A percentile compares a stretch with the other conserved stretches of the same genome.
phyloP scores from a whole-genome alignment of 2,113 vertebrate species.

The Eurystomus gularis region DNA sequence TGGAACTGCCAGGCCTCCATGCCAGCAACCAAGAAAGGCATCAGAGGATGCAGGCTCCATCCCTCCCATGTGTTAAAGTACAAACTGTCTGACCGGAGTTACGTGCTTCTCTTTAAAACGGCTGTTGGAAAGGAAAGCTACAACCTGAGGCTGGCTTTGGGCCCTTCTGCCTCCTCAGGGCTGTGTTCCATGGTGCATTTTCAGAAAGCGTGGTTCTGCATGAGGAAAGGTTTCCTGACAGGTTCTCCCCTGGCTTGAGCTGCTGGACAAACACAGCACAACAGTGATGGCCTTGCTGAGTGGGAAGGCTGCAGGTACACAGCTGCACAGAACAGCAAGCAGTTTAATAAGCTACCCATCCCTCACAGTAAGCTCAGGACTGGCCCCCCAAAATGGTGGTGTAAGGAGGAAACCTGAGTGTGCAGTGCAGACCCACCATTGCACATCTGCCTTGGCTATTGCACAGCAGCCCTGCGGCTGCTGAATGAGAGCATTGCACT shows the following conservation, averaged over 20 bases:
- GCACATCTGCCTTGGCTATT: fast-evolving
- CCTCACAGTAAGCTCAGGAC: background rate
- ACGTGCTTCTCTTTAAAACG: background rate
- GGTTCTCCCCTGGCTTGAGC: background rate
- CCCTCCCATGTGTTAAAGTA: background rate
- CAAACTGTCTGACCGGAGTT: background rate
- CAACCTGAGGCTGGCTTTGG: background rate
- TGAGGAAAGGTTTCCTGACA: background rate
- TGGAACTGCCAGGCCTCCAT: background rate
- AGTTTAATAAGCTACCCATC: background rate
- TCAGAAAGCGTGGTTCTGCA: background rate
- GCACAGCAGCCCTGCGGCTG: background rate
- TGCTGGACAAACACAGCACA: background rate
- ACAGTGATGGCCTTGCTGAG: background rate
- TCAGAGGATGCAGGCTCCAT: background rate
- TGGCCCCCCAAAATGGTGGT: fast-evolving
- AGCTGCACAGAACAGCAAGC: background rate
- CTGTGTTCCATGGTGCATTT: background rate
- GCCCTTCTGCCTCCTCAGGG: background rate
- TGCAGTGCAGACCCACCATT: fast-evolving
- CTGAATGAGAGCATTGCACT: fast-evolving
- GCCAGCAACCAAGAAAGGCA: fast-evolving
- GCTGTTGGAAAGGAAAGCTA: background rate
- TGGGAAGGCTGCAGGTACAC: background rate
- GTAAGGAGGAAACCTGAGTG: background rate